Evolutionary conservation across 2,888 invertebrate species (phyloP).

Genomic region (Drosophila atripex): DNA sequence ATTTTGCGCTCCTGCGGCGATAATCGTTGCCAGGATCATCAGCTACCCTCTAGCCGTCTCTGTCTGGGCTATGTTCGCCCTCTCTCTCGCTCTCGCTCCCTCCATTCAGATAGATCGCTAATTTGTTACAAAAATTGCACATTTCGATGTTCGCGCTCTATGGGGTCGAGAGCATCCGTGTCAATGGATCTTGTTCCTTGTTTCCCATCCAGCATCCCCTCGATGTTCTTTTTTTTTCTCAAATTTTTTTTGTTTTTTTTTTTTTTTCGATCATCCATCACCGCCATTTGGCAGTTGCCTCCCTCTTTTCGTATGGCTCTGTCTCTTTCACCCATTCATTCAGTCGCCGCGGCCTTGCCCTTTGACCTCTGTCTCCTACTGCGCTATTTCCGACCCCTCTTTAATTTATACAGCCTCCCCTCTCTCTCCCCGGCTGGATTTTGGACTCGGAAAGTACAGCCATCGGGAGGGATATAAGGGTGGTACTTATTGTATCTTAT

Average conservation of each 20-base stretch:
- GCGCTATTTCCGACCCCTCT: constrained; percentile 56
- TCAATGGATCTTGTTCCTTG: constrained; percentile 6
- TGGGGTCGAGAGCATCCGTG: constrained; percentile 53
- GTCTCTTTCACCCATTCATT: constrained; percentile 27
- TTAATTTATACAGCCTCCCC: background rate
- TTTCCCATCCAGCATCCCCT: constrained; percentile 25
- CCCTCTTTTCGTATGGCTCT: constrained; percentile 18
- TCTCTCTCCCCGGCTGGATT: background rate
- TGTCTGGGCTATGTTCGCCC: background rate
- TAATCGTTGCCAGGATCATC: constrained; percentile 53
- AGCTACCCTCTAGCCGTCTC: background rate
- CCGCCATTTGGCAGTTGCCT: constrained; percentile 59
- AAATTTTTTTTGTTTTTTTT: too few species aligned
- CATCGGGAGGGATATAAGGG: constrained; percentile 1
- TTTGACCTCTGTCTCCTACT: constrained; percentile 68
- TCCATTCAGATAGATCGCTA: constrained; percentile 50
- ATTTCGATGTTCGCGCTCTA: constrained; percentile 56
- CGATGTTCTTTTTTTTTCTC: constrained; percentile 6
- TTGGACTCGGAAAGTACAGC: constrained; percentile 17
- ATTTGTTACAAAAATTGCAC: constrained; percentile 78
- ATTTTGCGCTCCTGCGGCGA: constrained; percentile 60
- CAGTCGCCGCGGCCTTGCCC: constrained; percentile 44
- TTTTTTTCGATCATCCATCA: constrained; percentile 33
- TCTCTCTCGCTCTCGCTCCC: background rate
- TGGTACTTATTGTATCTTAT: background rate